Conservation (phyloP, 2,797 vertebrate species). For the Hapalemur alaotrensis region DNA sequence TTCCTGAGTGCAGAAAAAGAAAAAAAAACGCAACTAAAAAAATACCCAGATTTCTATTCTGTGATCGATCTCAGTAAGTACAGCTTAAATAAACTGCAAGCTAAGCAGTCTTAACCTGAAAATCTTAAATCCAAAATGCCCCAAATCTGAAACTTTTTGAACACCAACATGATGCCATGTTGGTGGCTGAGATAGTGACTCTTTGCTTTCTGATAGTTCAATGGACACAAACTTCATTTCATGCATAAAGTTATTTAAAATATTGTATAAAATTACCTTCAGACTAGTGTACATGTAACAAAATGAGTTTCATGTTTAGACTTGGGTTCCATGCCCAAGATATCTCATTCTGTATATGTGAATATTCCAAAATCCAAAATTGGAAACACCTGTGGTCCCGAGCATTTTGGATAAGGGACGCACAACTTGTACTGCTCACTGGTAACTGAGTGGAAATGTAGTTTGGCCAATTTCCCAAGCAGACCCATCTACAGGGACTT, state of each 20-base stretch:
- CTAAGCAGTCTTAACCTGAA: background rate
- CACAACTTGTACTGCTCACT: background rate
- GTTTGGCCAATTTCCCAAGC: background rate
- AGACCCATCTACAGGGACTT: background rate
- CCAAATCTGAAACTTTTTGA: background rate
- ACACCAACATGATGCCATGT: background rate
- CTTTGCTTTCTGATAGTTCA: background rate
- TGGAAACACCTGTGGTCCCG: fast-evolving
- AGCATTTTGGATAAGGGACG: background rate
- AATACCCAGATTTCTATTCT: background rate
- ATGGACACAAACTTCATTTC: background rate
- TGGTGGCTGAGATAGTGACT: background rate
- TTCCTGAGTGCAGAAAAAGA: background rate
- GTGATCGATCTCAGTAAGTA: background rate
- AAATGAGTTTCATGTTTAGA: background rate
- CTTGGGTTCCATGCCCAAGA: background rate
- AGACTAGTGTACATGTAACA: background rate
- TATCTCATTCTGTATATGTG: background rate
- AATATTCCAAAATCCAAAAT: background rate
- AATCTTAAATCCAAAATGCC: background rate
- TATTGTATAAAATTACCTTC: background rate
- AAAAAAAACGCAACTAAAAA: background rate
- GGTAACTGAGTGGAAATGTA: background rate
- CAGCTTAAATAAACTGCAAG: background rate
- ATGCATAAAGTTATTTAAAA: background rate